Evolutionary conservation across 1,140 invertebrate species (phyloP).

Genomic region (Cydia fagiglandana): DNA sequence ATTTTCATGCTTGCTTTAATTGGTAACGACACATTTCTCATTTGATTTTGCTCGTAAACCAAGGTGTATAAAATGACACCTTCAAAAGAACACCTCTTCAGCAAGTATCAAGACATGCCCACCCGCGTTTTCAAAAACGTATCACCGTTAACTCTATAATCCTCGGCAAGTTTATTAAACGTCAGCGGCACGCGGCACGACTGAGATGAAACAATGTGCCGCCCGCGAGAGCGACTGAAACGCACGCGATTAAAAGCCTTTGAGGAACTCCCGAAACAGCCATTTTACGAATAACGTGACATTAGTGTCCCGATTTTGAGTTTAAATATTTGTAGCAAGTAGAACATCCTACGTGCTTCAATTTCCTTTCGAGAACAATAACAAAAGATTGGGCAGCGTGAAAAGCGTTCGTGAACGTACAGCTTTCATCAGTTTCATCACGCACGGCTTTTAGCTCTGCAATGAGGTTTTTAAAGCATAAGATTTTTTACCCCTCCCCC

Average conservation of each 20-base stretch:
- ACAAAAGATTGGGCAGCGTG: too few relatives aligned
- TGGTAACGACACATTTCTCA: too few relatives aligned
- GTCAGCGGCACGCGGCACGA: constrained; percentile 54
- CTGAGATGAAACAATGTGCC: constrained; percentile 47
- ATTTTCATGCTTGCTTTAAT: too few relatives aligned
- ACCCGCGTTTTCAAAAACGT: constrained; percentile 46
- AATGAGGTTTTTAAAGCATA: too few relatives aligned
- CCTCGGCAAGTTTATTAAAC: constrained; percentile 58
- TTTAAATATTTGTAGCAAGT: background rate
- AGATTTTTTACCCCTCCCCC: too few relatives aligned
- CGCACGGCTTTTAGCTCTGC: too few relatives aligned
- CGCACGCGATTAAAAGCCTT: constrained; percentile 13
- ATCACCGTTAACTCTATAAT: constrained; percentile 52
- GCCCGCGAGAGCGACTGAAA: constrained; percentile 42
- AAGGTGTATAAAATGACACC: too few relatives aligned
- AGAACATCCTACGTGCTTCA: too few relatives aligned
- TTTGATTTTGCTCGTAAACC: too few relatives aligned
- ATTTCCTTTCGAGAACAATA: too few relatives aligned
- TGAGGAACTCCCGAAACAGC: constrained; percentile 1
- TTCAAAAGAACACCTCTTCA: background rate
- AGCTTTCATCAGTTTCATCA: too few relatives aligned
- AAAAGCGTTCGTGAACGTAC: too few relatives aligned
- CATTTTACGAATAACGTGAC: background rate
- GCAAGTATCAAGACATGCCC: constrained; percentile 40
- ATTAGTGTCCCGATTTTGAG: background rate